These are phyloP conservation scores for Anoura caudifer DNA, from an alignment of 2,113 vertebrate genomes.

Conservation along the genomic window DNA sequence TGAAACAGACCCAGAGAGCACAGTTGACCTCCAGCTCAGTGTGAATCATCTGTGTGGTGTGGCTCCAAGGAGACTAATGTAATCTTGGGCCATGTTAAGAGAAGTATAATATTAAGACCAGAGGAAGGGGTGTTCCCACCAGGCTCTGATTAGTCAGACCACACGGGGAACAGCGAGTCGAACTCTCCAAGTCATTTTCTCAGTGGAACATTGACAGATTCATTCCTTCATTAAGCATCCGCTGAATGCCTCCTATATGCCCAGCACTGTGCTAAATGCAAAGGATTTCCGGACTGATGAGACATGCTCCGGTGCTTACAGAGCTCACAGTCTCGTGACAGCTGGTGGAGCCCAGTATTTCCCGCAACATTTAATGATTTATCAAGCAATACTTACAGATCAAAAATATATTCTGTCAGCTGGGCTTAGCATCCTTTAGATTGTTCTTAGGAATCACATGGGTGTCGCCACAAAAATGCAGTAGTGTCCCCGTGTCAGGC, in stretches of 20 bases:
- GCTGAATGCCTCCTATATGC: background rate
- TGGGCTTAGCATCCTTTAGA: background rate
- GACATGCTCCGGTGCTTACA: background rate
- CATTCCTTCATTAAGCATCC: background rate
- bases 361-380: background rate
- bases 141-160: conserved; percentile 67
- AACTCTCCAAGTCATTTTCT: conserved; percentile 35
- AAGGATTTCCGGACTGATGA: background rate
- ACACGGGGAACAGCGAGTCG: conserved; percentile 45
- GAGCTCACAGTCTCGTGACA: background rate
- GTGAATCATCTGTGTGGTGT: conserved; percentile 70
- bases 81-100: conserved; percentile 69
- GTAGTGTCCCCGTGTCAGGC: background rate
- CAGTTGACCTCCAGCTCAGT: conserved; percentile 72
- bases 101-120: conserved; percentile 64
- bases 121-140: conserved; percentile 55
- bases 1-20: conserved; percentile 73
- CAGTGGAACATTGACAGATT: conserved; percentile 2
- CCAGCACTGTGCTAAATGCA: background rate
- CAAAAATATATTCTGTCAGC: background rate
- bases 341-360: background rate
- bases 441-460: background rate
- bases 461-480: background rate
- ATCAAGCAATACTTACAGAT: background rate
- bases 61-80: conserved; percentile 67